Percentiles rank a stretch among this genome's conserved stretches.
These are phyloP conservation scores for Drosophila insularis DNA, from an alignment of 1,140 invertebrate species.

Conservation along the genomic window DNA sequence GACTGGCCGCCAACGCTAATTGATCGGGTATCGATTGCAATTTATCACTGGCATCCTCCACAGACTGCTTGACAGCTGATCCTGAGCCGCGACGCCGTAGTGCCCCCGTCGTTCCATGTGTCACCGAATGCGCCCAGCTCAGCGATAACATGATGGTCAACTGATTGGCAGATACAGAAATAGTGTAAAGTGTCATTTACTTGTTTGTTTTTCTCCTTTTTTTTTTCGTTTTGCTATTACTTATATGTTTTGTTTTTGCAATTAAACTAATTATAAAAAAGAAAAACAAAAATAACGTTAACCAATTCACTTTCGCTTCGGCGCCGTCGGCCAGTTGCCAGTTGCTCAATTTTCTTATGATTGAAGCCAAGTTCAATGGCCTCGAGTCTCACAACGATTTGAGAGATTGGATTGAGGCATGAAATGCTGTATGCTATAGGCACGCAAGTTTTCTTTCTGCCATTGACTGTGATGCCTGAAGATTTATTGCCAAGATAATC, in stretches of 20 bases:
- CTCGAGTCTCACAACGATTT: slow-evolving; percentile 11
- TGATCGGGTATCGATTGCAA: slow-evolving; percentile 54
- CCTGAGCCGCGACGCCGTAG: slow-evolving; percentile 37
- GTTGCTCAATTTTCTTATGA: slow-evolving; percentile 48
- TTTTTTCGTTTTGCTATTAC: slow-evolving; percentile 17
- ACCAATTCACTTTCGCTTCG: slow-evolving; percentile 67
- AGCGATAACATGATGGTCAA: slow-evolving; percentile 22
- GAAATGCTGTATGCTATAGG: slow-evolving; percentile 42
- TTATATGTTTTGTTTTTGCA: slow-evolving; percentile 32
- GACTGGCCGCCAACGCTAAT: slow-evolving; percentile 57
- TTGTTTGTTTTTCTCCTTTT: slow-evolving; percentile 3
- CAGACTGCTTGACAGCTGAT: slow-evolving; percentile 15
- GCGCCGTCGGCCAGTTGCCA: slow-evolving; percentile 33
- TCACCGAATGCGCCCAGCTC: slow-evolving; percentile 30
- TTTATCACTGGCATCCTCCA: slow-evolving; percentile 56
- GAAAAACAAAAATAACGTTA: slow-evolving; percentile 33
- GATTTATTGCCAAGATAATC: neutral
- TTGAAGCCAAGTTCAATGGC: slow-evolving; percentile 64
- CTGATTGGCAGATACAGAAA: neutral
- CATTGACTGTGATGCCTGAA: neutral
- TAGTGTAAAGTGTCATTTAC: slow-evolving; percentile 13
- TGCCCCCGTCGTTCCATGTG: slow-evolving; percentile 37
- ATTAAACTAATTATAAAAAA: slow-evolving; percentile 72
- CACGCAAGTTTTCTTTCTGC: slow-evolving; percentile 51
- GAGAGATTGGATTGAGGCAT: slow-evolving; percentile 39